These are phyloP conservation scores for Siniperca knerii DNA, from an alignment of 2,113 vertebrate genomes.

Conservation along the genomic window DNA sequence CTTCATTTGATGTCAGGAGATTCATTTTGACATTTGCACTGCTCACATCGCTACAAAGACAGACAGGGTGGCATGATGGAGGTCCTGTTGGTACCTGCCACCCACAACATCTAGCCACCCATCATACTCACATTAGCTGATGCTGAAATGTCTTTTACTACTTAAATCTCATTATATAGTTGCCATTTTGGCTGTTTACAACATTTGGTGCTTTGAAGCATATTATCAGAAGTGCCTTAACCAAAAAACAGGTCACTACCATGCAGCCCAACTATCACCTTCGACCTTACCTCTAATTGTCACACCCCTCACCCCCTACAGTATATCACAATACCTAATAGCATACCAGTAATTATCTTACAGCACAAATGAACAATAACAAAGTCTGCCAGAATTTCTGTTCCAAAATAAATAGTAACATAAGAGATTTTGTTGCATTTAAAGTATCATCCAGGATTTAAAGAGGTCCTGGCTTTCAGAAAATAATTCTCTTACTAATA, in stretches of 20 bases:
- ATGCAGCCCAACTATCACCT: not conserved
- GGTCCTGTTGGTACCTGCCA: conserved; percentile 37
- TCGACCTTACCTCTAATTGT: not conserved
- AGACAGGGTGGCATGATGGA: conserved; percentile 22
- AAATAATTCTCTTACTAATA: not conserved
- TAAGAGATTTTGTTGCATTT: not conserved
- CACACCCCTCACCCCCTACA: too few relatives aligned
- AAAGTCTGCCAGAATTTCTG: not conserved
- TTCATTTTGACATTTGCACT: conserved; percentile 52
- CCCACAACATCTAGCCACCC: conserved; percentile 18
- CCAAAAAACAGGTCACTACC: not conserved
- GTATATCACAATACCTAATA: not conserved
- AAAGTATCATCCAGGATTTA: not conserved
- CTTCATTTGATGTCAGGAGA: conserved; percentile 66
- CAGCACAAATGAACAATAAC: not conserved
- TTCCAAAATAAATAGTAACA: not conserved
- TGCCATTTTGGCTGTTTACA: not conserved
- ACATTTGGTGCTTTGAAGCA: not conserved
- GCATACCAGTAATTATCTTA: not conserved
- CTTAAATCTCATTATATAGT: conserved; percentile 18
- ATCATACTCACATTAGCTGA: conserved; percentile 22
- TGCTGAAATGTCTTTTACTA: conserved; percentile 26
- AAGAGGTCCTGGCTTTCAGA: not conserved
- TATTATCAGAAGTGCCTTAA: not conserved
- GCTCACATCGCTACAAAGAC: conserved; percentile 24